phyloP scores from a whole-genome alignment of 2,888 invertebrate genomes.

The Thumatha senex region DNA sequence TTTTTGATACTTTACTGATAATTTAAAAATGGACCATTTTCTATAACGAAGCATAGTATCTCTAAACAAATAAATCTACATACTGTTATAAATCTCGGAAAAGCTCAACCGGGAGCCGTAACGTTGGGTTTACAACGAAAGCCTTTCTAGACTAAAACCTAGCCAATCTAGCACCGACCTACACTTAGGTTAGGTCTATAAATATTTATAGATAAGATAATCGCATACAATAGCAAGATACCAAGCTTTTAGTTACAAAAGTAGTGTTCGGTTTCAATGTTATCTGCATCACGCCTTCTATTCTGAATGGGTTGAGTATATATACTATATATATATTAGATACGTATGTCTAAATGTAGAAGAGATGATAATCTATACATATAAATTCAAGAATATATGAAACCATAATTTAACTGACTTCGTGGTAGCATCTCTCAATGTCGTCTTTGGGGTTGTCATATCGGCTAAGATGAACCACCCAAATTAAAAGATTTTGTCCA shows the following conservation, averaged over 20 bases:
- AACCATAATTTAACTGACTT: too few species aligned
- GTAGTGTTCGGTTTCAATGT: neutral
- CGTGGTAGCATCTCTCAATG: too few species aligned
- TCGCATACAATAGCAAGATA: slow-evolving; percentile 28
- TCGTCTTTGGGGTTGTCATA: too few species aligned
- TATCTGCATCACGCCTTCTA: slow-evolving; percentile 7
- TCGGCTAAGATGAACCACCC: too few species aligned
- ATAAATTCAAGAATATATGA: too few species aligned
- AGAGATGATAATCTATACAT: neutral
- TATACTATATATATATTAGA: neutral
- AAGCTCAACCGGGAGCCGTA: slow-evolving; percentile 27
- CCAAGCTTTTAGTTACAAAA: slow-evolving; percentile 18
- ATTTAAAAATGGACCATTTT: neutral
- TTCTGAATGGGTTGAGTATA: neutral
- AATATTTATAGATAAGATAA: slow-evolving; percentile 37
- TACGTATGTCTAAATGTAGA: neutral
- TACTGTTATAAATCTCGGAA: slow-evolving; percentile 22
- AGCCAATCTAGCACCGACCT: slow-evolving; percentile 30
- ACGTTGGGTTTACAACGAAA: slow-evolving; percentile 28
- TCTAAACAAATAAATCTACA: slow-evolving; percentile 18
- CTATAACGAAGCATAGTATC: neutral
- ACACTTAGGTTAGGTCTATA: slow-evolving; percentile 22
- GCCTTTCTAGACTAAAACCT: slow-evolving; percentile 37
- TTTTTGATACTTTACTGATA: neutral
- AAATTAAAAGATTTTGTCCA: too few species aligned